A percentile compares a stretch with the other conserved stretches of the same genome.
Conservation (phyloP, 2,888 invertebrate genomes). For the Drosophila picticornis region DNA sequence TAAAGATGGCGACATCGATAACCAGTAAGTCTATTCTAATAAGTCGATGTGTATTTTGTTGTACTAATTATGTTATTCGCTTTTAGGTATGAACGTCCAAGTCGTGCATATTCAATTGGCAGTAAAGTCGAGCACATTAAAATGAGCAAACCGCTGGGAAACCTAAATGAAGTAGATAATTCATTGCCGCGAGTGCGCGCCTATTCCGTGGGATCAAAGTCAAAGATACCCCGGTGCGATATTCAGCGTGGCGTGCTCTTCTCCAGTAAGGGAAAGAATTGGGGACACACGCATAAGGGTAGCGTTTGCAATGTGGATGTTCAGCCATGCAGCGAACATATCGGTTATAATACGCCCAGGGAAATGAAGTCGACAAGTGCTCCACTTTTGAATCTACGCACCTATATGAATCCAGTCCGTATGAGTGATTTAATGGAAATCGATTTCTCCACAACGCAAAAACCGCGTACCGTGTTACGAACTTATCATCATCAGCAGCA, state of each 20-base stretch:
- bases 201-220: slow-evolving; percentile 91
- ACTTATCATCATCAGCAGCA: slow-evolving; percentile 12
- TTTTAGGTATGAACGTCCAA: slow-evolving; percentile 86
- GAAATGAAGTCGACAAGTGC: slow-evolving; percentile 89
- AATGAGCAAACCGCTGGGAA: slow-evolving; percentile 86
- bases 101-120: slow-evolving; percentile 94
- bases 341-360: slow-evolving; percentile 46
- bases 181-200: slow-evolving; percentile 88
- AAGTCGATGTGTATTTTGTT: not conserved
- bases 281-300: slow-evolving; percentile 57
- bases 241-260: slow-evolving; percentile 81
- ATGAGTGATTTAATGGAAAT: slow-evolving; percentile 94
- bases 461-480: slow-evolving; percentile 46
- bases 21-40: slow-evolving; percentile 57
- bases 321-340: slow-evolving; percentile 34
- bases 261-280: slow-evolving; percentile 53
- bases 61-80: slow-evolving; percentile 41
- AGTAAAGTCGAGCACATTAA: slow-evolving; percentile 90
- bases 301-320: slow-evolving; percentile 73
- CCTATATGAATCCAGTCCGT: slow-evolving; percentile 87
- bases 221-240: slow-evolving; percentile 85
- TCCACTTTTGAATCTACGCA: slow-evolving; percentile 87
- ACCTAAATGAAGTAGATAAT: slow-evolving; percentile 85
- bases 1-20: slow-evolving; percentile 54
- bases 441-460: slow-evolving; percentile 87